phyloP scores from a whole-genome alignment of 1,140 invertebrate genomes.

The Aphaenogaster floridana region DNA sequence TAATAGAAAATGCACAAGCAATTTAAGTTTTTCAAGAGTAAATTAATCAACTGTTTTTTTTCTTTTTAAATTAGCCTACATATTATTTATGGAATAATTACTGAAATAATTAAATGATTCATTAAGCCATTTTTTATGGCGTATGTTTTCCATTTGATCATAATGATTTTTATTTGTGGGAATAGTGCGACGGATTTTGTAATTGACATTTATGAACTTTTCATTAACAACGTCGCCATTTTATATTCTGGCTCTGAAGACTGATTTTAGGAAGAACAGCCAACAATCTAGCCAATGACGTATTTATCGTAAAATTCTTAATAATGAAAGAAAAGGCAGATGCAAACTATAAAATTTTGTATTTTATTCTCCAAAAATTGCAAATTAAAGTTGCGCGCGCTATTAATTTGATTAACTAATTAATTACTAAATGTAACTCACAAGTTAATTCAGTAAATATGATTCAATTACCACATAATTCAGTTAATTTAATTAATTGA shows the following conservation, averaged over 20 bases:
- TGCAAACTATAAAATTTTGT: not conserved
- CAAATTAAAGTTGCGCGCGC: not conserved
- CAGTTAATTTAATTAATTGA: conserved; percentile 15
- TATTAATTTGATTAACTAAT: not conserved
- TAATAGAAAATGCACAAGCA: not conserved
- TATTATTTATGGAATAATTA: conserved; percentile 24
- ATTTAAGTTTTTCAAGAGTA: not conserved
- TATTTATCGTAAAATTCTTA: conserved; percentile 60
- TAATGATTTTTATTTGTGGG: not conserved
- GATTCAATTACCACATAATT: not conserved
- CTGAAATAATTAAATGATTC: conserved; percentile 15
- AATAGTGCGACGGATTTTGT: not conserved
- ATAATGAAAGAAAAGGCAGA: conserved; percentile 8
- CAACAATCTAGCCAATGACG: conserved; percentile 59
- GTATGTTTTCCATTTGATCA: not conserved
- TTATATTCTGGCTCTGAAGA: conserved; percentile 67
- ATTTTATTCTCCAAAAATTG: not conserved
- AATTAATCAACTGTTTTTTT: not conserved
- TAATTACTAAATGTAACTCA: not conserved
- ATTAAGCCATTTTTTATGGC: conserved; percentile 17
- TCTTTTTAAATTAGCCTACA: not conserved
- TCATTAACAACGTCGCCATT: conserved; percentile 19
- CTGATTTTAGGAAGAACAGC: conserved; percentile 58
- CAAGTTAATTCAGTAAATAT: not conserved
- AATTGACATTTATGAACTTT: conserved; percentile 4